Base-by-base conservation (phyloP, 1,140 invertebrate genomes). In the Thalassaphorura encarpata region DNA sequence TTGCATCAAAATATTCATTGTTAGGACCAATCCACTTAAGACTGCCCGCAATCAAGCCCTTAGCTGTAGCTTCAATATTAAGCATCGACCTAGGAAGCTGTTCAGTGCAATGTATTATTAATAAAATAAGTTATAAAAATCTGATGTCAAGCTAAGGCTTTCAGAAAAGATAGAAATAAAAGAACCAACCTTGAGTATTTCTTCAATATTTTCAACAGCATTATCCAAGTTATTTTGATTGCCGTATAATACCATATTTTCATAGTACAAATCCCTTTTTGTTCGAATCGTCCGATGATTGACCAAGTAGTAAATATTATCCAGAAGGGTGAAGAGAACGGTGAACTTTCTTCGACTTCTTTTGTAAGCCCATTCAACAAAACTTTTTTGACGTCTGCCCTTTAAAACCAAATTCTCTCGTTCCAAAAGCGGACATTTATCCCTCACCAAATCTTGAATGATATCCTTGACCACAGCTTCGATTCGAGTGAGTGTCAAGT, bases 201-300 rank as follows among this genome's bases (percentile, higher is more conserved):
- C 13, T n/a, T 15, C 18, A 19, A 58, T 29, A 21, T 46, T 40
- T 15, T 24, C 26, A 5, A 58, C 16, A 13, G 33, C 18, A 0
- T 16, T 8, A 29, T 50, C 27, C 18, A 54, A 16, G 6, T 16
- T 18, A 0, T 11, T 18, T 40, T 59, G 57, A 1, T 27, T 29
- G 11, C 46, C 42, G 16, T 24, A 54, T 0, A 54, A 24, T 4
- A 11, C 11, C 2, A 41, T 18, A 47, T 54, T 27, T 43, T 59
- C 57, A 27, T 59, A 59, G 29, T 33, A 59, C 15, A 59, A 36
- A 31, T 54, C 52, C n/a, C 57, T 26, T 19, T 49, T 42, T 8
- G 51, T 59, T 0, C n/a, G 15, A 16, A n/a, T 16, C 19, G 33
- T 28, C 33, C 24, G 27, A 2, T 23, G 26, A 18, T 46, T n/a